Evolutionary conservation across 2,797 vertebrate genomes (phyloP).

Genomic region (Acanthurus lineatus): DNA sequence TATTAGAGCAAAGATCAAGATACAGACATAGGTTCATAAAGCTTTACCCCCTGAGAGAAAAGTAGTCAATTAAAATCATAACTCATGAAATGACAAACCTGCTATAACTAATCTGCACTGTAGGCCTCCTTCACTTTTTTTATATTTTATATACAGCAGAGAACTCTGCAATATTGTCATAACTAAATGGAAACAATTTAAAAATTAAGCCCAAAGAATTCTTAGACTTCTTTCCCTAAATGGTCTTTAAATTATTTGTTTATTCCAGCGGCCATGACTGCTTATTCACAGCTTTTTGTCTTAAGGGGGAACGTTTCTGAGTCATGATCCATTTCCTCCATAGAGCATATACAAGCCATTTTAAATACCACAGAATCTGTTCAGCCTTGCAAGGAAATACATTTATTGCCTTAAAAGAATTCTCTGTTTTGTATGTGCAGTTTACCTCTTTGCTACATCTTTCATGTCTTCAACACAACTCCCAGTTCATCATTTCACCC

Average conservation of each 20-base stretch:
- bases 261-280: neutral
- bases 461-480: conserved; percentile 30
- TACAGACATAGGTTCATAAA: neutral
- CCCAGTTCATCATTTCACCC: conserved; percentile 32
- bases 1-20: conserved; percentile 1
- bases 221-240: neutral
- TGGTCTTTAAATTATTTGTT: neutral
- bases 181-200: neutral
- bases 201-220: neutral
- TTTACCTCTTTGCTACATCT: conserved; percentile 28
- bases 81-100: conserved; percentile 21
- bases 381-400: conserved; percentile 11
- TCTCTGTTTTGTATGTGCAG: neutral
- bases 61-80: conserved; percentile 21
- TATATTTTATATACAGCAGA: neutral
- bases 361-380: conserved; percentile 7
- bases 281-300: conserved; percentile 11
- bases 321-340: conserved; percentile 11
- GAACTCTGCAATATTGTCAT: neutral
- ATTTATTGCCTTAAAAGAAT: neutral
- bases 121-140: neutral
- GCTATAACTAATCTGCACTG: neutral
- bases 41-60: conserved; percentile 2
- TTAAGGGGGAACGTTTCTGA: conserved; percentile 9
- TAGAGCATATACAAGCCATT: neutral